phyloP scores from a whole-genome alignment of 2,113 vertebrate genomes.

The Alosa alosa region DNA sequence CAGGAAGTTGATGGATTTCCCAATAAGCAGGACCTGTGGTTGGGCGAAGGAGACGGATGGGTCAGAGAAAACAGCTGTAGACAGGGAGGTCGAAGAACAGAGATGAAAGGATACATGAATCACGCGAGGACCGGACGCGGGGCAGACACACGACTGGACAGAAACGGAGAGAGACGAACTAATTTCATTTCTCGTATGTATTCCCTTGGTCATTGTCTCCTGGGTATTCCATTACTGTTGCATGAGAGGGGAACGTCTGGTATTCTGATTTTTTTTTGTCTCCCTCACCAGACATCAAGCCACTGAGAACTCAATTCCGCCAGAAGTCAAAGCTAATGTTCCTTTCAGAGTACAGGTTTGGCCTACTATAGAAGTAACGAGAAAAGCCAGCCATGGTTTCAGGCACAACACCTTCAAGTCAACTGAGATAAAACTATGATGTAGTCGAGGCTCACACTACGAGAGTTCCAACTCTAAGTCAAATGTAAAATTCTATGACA shows the following conservation, averaged over 20 bases:
- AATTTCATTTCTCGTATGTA: background rate
- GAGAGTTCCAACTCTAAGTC: no score
- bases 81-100: background rate
- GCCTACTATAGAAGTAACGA: no score
- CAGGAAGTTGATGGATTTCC: slow-evolving; percentile 98
- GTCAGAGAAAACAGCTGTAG: background rate
- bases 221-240: background rate
- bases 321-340: no score
- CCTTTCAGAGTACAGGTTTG: no score
- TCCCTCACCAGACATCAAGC: background rate
- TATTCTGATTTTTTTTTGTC: background rate
- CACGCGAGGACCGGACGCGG: background rate
- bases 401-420: no score
- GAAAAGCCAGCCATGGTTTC: no score
- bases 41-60: background rate
- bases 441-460: no score
- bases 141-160: background rate
- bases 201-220: background rate
- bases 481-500: no score
- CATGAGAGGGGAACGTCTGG: background rate
- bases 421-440: no score
- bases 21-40: slow-evolving; percentile 89
- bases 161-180: background rate
- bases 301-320: background rate
- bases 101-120: background rate